Evolutionary conservation across 2,797 vertebrate species (phyloP).

Genomic region (Leuciscus waleckii): DNA sequence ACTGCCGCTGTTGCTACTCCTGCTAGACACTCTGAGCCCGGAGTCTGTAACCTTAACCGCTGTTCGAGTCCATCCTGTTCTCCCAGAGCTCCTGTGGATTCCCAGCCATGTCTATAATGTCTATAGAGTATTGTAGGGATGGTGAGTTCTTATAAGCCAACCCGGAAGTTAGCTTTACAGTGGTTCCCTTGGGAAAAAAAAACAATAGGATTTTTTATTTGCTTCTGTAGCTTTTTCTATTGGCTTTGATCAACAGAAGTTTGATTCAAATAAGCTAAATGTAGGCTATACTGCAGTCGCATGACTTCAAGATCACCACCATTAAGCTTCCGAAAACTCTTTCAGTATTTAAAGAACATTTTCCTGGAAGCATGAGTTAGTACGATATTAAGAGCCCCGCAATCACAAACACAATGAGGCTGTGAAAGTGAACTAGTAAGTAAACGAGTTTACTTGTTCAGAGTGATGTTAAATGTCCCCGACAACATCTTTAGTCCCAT

Average conservation of each 20-base stretch:
- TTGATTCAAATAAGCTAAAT: background rate
- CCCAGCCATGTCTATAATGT: too few relatives aligned
- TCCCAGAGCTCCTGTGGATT: too few relatives aligned
- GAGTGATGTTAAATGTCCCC: background rate
- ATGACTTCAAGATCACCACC: background rate
- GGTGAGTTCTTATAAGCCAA: background rate
- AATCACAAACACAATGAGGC: background rate
- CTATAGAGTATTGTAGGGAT: background rate
- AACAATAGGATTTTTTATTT: background rate
- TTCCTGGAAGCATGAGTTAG: background rate
- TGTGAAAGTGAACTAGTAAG: background rate
- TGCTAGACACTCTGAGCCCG: too few relatives aligned
- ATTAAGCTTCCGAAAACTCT: background rate
- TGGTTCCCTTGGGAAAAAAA: background rate
- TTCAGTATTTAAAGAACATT: background rate
- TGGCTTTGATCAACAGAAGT: background rate
- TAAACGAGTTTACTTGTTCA: background rate
- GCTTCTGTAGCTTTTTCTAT: background rate
- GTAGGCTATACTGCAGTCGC: background rate
- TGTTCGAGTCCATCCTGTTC: too few relatives aligned
- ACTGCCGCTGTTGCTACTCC: too few relatives aligned
- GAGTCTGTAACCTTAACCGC: too few relatives aligned
- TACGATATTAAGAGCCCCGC: too few relatives aligned
- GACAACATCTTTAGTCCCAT: background rate
- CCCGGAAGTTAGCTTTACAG: background rate